Percentiles rank a stretch among this genome's conserved stretches.
These are phyloP conservation scores for Pediacus dermestoides DNA, from an alignment of 2,888 invertebrate genomes.

Conservation along the genomic window DNA sequence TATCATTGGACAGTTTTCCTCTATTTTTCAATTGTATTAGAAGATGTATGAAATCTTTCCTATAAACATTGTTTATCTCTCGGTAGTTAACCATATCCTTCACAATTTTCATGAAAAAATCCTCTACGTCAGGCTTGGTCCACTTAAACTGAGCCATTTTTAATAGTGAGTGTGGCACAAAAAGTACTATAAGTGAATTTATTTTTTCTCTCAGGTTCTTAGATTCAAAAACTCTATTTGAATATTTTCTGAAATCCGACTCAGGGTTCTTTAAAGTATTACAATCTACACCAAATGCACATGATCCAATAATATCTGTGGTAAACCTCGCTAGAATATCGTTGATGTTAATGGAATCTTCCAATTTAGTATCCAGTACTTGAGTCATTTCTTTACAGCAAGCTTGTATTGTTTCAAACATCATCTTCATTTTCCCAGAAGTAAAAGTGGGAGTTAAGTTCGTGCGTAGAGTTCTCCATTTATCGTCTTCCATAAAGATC, in stretches of 20 bases:
- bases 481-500: constrained; percentile 32
- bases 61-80: background rate
- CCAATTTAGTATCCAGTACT: no score
- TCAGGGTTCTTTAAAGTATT: background rate
- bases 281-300: constrained; percentile 1
- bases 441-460: constrained; percentile 44
- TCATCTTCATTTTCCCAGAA: constrained; percentile 40
- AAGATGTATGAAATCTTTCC: constrained; percentile 1
- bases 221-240: constrained; percentile 1
- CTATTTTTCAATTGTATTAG: background rate
- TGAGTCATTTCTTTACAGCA: no score
- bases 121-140: no score
- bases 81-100: background rate
- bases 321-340: no score
- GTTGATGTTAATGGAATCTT: no score
- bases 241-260: background rate
- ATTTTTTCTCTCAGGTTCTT: no score
- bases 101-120: background rate
- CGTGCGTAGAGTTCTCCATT: constrained; percentile 42
- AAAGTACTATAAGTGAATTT: no score
- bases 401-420: no score
- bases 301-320: background rate
- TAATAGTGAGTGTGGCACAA: background rate
- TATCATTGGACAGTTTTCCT: no score
- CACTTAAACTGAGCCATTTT: background rate